Conservation (phyloP, 1,140 invertebrate species). For the Caenorhabditis tropicalis region DNA sequence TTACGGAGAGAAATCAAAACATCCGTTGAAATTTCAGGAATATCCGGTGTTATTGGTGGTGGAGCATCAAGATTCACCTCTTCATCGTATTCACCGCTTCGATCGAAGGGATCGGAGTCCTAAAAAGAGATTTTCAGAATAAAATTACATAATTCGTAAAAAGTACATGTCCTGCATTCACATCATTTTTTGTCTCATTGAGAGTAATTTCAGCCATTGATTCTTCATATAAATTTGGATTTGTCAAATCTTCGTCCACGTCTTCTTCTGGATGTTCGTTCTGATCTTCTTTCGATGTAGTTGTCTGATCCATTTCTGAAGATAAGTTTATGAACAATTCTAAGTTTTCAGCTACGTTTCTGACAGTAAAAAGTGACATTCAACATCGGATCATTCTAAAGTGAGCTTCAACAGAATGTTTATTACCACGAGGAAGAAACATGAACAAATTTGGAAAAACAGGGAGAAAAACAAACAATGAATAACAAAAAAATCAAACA, state of each 20-base stretch:
- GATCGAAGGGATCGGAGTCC: conserved; percentile 12
- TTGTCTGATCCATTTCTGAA: no score
- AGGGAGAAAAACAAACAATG: not conserved
- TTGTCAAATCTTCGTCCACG: not conserved
- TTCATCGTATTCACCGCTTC: conserved; percentile 30
- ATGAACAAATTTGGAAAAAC: not conserved
- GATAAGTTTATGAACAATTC: no score
- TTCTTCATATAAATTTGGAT: conserved; percentile 14
- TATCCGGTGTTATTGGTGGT: not conserved
- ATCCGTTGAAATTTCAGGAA: conserved; percentile 10
- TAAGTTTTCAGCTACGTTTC: no score
- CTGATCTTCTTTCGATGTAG: not conserved
- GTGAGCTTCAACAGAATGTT: no score
- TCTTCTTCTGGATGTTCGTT: not conserved
- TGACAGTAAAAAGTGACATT: no score
- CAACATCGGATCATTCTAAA: no score
- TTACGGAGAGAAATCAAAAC: not conserved
- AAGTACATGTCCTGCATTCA: not conserved
- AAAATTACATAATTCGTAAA: not conserved
- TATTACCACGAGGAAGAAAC: not conserved
- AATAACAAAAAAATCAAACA: conserved; percentile 55
- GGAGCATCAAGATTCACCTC: not conserved
- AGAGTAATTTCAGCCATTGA: not conserved
- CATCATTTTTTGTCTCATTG: not conserved
- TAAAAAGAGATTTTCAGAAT: not conserved